phyloP scores from a whole-genome alignment of 35 echinoderm and acorn worm genomes.

The Eucidaris tribuloides region DNA sequence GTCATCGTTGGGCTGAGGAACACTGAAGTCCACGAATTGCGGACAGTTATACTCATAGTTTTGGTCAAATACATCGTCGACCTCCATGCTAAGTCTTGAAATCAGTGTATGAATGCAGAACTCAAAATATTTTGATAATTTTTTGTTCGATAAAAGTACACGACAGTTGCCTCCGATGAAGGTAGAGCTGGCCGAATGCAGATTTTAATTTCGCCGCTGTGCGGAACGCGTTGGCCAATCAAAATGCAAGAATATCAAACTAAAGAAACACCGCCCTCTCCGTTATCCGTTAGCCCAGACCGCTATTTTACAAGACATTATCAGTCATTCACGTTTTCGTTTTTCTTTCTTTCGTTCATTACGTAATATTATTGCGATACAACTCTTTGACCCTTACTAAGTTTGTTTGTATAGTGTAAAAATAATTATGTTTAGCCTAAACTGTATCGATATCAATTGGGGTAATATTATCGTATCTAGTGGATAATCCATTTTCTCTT shows the following conservation, averaged over 20 bases:
- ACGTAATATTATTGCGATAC: background rate
- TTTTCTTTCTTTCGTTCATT: background rate
- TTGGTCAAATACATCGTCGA: background rate
- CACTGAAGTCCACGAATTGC: slow-evolving; percentile 62
- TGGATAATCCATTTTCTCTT: too few species aligned
- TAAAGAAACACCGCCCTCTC: too few species aligned
- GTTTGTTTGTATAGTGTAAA: background rate
- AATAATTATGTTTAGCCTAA: background rate
- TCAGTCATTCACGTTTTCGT: background rate
- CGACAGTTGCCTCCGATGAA: background rate
- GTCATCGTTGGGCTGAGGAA: slow-evolving; percentile 31
- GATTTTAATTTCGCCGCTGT: slow-evolving; percentile 14
- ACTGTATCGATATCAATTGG: too few species aligned
- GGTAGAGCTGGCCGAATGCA: background rate
- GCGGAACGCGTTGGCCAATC: background rate
- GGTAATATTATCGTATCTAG: too few species aligned
- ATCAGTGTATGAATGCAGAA: background rate
- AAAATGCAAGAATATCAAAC: too few species aligned
- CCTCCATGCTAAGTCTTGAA: slow-evolving; percentile 9
- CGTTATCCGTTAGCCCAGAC: background rate
- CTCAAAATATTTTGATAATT: background rate
- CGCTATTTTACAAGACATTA: background rate
- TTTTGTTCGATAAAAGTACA: background rate
- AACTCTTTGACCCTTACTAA: background rate
- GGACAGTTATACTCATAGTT: slow-evolving; percentile 55